A percentile compares a stretch with the other conserved stretches of the same genome.
phyloP scores from a whole-genome alignment of 2,888 invertebrate species.

The Ormyrus nitidulus region DNA sequence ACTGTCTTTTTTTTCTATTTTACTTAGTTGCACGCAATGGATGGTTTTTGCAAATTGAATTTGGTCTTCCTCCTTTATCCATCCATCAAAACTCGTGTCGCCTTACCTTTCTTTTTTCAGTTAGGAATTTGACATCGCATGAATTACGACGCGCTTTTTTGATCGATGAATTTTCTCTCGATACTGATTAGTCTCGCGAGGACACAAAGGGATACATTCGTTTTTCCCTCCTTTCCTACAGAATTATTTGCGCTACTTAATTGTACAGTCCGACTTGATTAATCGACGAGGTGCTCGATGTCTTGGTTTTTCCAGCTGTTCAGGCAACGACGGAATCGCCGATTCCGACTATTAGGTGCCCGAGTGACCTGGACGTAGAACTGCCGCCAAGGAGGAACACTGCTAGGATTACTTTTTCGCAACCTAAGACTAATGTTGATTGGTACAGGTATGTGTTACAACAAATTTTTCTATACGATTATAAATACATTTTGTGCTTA shows the following conservation, averaged over 20 bases:
- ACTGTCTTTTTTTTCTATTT: too few relatives aligned
- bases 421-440: slow-evolving; percentile 82
- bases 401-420: slow-evolving; percentile 77
- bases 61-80: too few relatives aligned
- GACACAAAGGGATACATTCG: background rate
- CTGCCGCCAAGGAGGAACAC: slow-evolving; percentile 76
- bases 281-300: slow-evolving; percentile 8
- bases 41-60: too few relatives aligned
- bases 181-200: background rate
- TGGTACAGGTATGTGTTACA: slow-evolving; percentile 77
- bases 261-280: slow-evolving; percentile 18
- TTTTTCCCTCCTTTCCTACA: background rate
- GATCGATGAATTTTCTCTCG: slow-evolving; percentile 38
- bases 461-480: too few relatives aligned
- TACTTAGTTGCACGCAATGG: too few relatives aligned
- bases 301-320: slow-evolving; percentile 77
- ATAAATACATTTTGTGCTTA: too few relatives aligned
- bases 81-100: too few relatives aligned
- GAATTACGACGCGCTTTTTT: slow-evolving; percentile 9
- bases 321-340: slow-evolving; percentile 73
- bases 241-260: slow-evolving; percentile 11
- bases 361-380: slow-evolving; percentile 79
- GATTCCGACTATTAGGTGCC: slow-evolving; percentile 81
- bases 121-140: slow-evolving; percentile 2
- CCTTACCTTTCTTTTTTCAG: background rate